phyloP scores from a whole-genome alignment of 2,888 invertebrate species.

The Andrena dorsata region DNA sequence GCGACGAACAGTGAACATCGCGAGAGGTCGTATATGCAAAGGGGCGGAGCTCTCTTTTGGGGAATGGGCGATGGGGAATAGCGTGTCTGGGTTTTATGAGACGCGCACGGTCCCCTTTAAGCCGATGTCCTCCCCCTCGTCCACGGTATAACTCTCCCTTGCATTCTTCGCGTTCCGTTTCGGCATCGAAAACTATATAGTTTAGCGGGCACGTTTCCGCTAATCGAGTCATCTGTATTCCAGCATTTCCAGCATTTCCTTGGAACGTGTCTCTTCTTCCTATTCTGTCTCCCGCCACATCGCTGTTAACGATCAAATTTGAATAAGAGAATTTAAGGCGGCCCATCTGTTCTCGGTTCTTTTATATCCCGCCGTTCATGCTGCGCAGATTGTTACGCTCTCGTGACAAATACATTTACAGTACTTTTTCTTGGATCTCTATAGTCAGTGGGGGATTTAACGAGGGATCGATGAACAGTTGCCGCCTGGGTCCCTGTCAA shows the following conservation, averaged over 20 bases:
- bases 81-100: slow-evolving; percentile 75
- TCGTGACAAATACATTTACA: too few species aligned
- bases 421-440: too few species aligned
- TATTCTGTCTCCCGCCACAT: background rate
- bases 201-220: background rate
- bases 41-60: slow-evolving; percentile 23
- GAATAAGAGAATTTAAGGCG: background rate
- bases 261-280: background rate
- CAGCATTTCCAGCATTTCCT: background rate
- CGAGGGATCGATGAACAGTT: too few species aligned
- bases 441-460: too few species aligned
- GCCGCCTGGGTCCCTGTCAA: too few species aligned
- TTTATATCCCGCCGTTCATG: too few species aligned
- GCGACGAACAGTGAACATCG: slow-evolving; percentile 38
- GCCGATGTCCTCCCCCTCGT: slow-evolving; percentile 2
- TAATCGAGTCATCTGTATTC: slow-evolving; percentile 20
- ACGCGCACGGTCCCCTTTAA: slow-evolving; percentile 62
- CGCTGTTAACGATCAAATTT: slow-evolving; percentile 1
- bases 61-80: slow-evolving; percentile 57
- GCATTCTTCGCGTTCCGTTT: slow-evolving; percentile 32
- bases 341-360: background rate
- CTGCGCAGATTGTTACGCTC: too few species aligned
- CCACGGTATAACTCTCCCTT: slow-evolving; percentile 12
- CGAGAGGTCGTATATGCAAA: slow-evolving; percentile 34
- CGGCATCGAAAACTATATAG: slow-evolving; percentile 8